Evolutionary conservation across 2,113 vertebrate genomes (phyloP), one percentile per base, ranked within the genome.

Genomic region (Oreocharis arfaki): DNA sequence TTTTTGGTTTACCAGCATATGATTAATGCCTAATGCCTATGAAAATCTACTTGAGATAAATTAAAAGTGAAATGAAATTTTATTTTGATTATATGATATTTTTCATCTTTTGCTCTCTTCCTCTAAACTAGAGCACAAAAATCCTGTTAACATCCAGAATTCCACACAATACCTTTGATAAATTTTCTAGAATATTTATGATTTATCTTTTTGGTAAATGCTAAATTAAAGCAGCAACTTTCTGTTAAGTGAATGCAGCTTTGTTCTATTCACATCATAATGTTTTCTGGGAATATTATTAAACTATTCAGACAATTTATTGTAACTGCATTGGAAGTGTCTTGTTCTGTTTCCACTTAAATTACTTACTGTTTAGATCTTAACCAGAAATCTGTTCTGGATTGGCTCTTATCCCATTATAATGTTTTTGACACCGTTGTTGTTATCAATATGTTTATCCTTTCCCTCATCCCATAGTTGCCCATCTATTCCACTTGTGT

Each of bases 1-100:
- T 99, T 17, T 99, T 99, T 18, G 98, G 98, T 41, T 97, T 99
- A 60, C 99, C 99, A 12, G 96, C 98, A 1, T 99, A 97, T 57
- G 93, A 98, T 56, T 87, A 52, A 79, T 42, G 5, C 8, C 33
- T 59, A 35, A 32, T 47, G 11, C 30, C 21, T 56, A 13, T 41
- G 21, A 41, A 63, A 8, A 11, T 87, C 12, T 57, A 56, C 53
- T 79, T 76, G 20, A 77, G 28, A 78, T 59, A 1, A 4, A 35
- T 69, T 69, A 37, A 55, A 74, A 60, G 4, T 27, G 3, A 69
- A 88, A 75, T 80, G 2, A 64, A 84, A 41, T 71, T 60, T 86
- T 74, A 3, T 63, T 92, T 81, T 19, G 4, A 1, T 75, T 70
- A 84, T 74, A 35, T 52, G 15, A 53, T 69, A 7, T 16, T 85